Conservation (phyloP, 2,797 vertebrate species). For the Acanthopagrus latus region DNA sequence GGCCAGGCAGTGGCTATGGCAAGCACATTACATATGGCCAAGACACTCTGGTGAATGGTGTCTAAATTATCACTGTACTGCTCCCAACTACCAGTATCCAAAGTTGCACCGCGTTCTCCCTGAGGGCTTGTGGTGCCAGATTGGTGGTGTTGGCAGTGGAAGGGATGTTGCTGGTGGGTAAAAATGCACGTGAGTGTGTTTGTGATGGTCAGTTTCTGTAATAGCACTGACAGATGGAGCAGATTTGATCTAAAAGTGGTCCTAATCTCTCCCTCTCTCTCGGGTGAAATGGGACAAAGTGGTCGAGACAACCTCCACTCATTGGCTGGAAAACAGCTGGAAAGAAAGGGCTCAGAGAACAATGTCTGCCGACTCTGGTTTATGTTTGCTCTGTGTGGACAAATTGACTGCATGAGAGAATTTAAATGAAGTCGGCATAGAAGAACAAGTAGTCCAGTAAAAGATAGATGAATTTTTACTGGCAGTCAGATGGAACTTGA, state of each 20-base stretch:
- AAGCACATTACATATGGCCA: conserved; percentile 89
- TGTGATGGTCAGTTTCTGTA: conserved; percentile 78
- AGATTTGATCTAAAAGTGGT: conserved; percentile 84
- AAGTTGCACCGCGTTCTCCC: conserved; percentile 34
- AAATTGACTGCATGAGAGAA: conserved; percentile 28
- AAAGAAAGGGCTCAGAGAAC: conserved; percentile 16
- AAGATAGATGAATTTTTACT: background rate
- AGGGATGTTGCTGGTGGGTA: conserved; percentile 37
- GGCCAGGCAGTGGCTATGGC: conserved; percentile 84
- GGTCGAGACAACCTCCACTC: conserved; percentile 48
- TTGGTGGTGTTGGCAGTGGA: conserved; percentile 53
- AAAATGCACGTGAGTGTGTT: conserved; percentile 38
- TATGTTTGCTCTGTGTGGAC: conserved; percentile 32
- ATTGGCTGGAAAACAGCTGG: conserved; percentile 33
- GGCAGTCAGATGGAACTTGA: conserved; percentile 12
- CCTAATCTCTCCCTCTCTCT: conserved; percentile 68
- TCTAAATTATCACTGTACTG: conserved; percentile 62
- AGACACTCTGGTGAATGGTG: conserved; percentile 90
- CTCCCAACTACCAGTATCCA: conserved; percentile 31
- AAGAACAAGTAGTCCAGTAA: conserved; percentile 29
- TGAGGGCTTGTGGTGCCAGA: conserved; percentile 47
- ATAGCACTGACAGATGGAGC: conserved; percentile 86
- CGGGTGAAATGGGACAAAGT: conserved; percentile 60
- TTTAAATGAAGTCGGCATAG: conserved; percentile 7
- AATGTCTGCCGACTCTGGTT: conserved; percentile 27